A percentile compares a stretch with the other conserved stretches of the same genome.
phyloP scores from a whole-genome alignment of 2,113 vertebrate genomes.

The Psilopogon haemacephalus region DNA sequence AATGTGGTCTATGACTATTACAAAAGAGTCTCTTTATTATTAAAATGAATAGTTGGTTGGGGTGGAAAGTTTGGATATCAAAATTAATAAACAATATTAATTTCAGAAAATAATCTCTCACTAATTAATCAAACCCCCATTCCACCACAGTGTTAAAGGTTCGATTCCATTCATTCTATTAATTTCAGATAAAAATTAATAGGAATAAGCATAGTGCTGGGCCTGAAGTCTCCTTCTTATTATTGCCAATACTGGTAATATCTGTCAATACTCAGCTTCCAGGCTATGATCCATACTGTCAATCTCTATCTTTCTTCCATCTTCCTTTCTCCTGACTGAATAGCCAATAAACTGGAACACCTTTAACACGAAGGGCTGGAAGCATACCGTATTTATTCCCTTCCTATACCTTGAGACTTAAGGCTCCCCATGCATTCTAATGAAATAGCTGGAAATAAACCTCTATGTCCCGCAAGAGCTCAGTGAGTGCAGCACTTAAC shows the following conservation, averaged over 20 bases:
- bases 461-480: not conserved
- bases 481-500: accelerated
- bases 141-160: too few species aligned
- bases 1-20: too few species aligned
- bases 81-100: too few species aligned
- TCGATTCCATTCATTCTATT: not conserved
- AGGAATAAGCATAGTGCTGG: not conserved
- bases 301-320: not conserved
- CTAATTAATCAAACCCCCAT: too few species aligned
- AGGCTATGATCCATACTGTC: not conserved
- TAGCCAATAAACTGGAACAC: not conserved
- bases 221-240: not conserved
- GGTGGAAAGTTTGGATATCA: too few species aligned
- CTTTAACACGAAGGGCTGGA: not conserved
- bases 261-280: not conserved
- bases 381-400: not conserved
- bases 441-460: not conserved
- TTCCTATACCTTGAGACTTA: not conserved
- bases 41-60: too few species aligned
- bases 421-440: not conserved
- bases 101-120: too few species aligned
- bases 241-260: not conserved
- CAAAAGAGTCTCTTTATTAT: too few species aligned
- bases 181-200: not conserved
- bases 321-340: not conserved